Base-by-base conservation (phyloP, 2,888 invertebrate genomes). In the Tenthredo notha region DNA sequence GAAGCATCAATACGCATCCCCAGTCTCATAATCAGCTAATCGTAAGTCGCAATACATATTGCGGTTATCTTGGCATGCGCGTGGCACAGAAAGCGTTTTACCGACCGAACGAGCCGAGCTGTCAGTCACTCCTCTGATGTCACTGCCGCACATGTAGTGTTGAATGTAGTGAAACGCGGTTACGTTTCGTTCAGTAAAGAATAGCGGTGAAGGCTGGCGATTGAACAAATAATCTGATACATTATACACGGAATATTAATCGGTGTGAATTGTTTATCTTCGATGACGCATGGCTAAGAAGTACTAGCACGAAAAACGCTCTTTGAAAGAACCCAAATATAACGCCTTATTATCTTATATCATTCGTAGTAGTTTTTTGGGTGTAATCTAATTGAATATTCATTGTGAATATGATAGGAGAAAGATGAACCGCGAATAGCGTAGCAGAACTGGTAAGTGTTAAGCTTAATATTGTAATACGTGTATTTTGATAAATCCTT, bases 61-160 rank as follows among this genome's bases (percentile, higher is more conserved):
- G 21, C 40, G n/a, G 9, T 74, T 74, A 74, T 54, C 29, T 6
- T 40, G 40, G 80, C 80, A 80, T 33, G 50, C 33, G 77, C 29
- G 33, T 54, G 37, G 61, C 37, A 61, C 80, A 58, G 58, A 61
- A 61, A 50, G 12, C 40, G 58, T 40, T 40, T 58, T 80, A 80
- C 80, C 80, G 80, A 80, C 80, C 21, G 80, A 61, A 80, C 25
- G 80, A 40, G 40, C 80, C 61, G 80, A 80, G 61, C 61, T 80
- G 80, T 80, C 80, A 80, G 78, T 78, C 78, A 61, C 37, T 80
- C 43, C 78, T 61, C 37, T 80, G 80, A 80, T 61, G 80, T 80
- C 80, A 61, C 47, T 40, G 80, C 29, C 80, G 80, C 80, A 80
- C 80, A 61, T 80, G 80, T 77, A 77, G 54, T 80, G 61, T 80